Evolutionary conservation across 2,888 invertebrate genomes (phyloP), one percentile per base, ranked within the genome.

Genomic region (Andricus curvator): DNA sequence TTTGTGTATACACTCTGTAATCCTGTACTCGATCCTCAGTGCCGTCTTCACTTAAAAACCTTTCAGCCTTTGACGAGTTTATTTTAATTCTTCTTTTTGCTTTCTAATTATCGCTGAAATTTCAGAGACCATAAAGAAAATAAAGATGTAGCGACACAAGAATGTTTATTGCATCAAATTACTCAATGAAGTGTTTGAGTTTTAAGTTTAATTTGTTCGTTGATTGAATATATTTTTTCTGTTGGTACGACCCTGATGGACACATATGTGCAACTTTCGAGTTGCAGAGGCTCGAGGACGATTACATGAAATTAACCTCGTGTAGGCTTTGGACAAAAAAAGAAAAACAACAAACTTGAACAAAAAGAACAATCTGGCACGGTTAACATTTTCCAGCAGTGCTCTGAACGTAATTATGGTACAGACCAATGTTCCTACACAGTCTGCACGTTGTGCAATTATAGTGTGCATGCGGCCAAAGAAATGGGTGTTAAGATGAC

Each of bases 261-360:
- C n/a, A n/a, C 11, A 56, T 56, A 56, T n/a, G n/a, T 11, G 56
- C 56, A 56, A 56, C 56, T 56, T 11, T 3, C n/a, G n/a, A 56
- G 56, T 80, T 84, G 82, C 81, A 60, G 80, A 79, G 84, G 81
- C 83, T 83, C 83, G 78, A 80, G 60, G 66, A 44, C 77, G 80
- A 82, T 82, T 83, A 80, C 78, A 67, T 78, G 84, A 84, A 82
- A 84, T 84, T 84, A 84, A 84, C 84, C 79, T 80, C 77, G 81
- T 83, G 41, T 83, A 83, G 81, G 81, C 83, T 81, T 83, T 81
- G 79, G 80, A 83, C 78, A 79, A 78, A 82, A 82, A 82, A 81
- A 80, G 78, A 80, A 82, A 77, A 80, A 79, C 79, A 79, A 81
- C 81, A 78, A 80, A 82, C 83, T 79, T 81, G 41, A 83, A 78